These are phyloP conservation scores for Sebastes matsubarae DNA, from an alignment of 2,797 vertebrate species.

Conservation along the genomic window DNA sequence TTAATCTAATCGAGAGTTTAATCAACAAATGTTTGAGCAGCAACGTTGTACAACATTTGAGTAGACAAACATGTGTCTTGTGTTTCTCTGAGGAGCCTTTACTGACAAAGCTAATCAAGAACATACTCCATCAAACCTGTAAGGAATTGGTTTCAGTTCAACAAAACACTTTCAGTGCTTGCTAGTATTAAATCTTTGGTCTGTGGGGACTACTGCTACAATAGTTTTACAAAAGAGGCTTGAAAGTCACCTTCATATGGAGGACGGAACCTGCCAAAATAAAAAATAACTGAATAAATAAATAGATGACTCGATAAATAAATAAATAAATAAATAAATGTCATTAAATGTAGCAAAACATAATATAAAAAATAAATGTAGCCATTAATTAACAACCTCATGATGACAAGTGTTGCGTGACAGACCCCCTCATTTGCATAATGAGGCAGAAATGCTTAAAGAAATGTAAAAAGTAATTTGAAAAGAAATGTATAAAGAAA, in stretches of 20 bases:
- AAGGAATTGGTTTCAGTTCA: neutral
- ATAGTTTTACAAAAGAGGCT: neutral
- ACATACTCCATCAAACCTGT: neutral
- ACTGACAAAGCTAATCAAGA: constrained; percentile 9
- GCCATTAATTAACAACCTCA: too few relatives aligned
- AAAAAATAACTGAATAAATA: too few relatives aligned
- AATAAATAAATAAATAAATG: too few relatives aligned
- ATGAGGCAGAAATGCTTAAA: too few relatives aligned
- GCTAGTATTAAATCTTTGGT: neutral
- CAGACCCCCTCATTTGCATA: too few relatives aligned
- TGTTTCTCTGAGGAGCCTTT: neutral
- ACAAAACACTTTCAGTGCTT: neutral
- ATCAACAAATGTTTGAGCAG: neutral
- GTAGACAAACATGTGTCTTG: neutral
- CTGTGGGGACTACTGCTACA: neutral
- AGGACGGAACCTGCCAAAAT: too few relatives aligned
- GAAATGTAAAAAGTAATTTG: too few relatives aligned
- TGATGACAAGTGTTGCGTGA: too few relatives aligned
- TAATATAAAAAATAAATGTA: too few relatives aligned
- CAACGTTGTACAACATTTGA: neutral
- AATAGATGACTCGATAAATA: too few relatives aligned
- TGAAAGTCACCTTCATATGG: neutral
- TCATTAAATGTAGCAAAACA: too few relatives aligned
- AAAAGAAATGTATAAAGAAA: too few relatives aligned
- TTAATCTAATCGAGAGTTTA: neutral